Base-by-base conservation (phyloP, 1,140 invertebrate species). In the Galleria mellonella region DNA sequence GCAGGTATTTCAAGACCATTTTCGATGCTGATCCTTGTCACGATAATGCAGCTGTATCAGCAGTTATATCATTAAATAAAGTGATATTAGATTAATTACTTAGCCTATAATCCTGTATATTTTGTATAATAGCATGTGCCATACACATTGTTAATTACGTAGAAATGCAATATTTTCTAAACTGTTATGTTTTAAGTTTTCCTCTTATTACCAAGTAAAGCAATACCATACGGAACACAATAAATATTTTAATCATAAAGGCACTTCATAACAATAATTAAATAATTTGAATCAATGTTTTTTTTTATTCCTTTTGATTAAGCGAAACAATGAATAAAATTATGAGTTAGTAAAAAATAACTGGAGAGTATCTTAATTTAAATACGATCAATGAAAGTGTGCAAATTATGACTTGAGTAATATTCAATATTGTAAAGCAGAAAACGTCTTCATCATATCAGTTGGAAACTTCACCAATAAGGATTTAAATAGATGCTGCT, bases 51-150 rank as follows among this genome's bases (percentile, higher is more conserved):
- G 43, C 58, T 78, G 43, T 64, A 76, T 69, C 67, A 64, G 47
- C 56, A 62, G 53, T 56, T 83, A 76, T 84, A 77, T 84, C 74
- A 84, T 78, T 81, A 73, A 70, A 71, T 70, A 69, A 81, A 84
- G 81, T 84, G 81, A 84, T 84, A 84, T 71, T 84, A 84, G 76
- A 69, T 51, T 78, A 71, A 72, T 64, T 69, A 58, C 65, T 67
- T 77, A 78, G 63, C 61, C 37, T 69, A 62, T 71, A 73, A 73
- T 75, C 68, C 69, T 84, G 81, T 84, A 84, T 71, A 84, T 84
- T 79, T 84, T 84, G 81, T 84, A 84, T 67, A 52, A 83, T 79
- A 84, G 70, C 70, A 65, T 77, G 81, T 82, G 77, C 77, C 81
- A 76, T 79, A 76, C 67, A 76, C 68, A 57, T 72, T 23, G 2